Evolutionary conservation across 2,888 invertebrate species (phyloP).

Genomic region (Papilio gigon): DNA sequence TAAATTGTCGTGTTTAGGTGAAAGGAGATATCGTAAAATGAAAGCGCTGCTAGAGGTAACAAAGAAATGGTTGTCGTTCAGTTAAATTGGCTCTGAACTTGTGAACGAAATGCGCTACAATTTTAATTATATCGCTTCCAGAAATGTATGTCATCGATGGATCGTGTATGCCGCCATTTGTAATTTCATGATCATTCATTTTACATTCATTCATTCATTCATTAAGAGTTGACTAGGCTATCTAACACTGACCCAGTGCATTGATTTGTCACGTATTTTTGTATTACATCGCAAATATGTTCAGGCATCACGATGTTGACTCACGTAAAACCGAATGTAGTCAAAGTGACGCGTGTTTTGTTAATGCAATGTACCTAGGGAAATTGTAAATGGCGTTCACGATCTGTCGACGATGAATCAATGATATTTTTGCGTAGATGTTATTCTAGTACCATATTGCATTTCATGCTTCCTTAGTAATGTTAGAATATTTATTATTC

Average conservation of each 20-base stretch:
- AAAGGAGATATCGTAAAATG: background rate
- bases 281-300: too few relatives aligned
- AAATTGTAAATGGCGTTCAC: background rate
- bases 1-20: background rate
- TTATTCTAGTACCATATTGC: conserved; percentile 44
- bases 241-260: too few relatives aligned
- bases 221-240: too few relatives aligned
- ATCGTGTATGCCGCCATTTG: background rate
- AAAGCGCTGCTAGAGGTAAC: background rate
- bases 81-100: background rate
- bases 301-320: too few relatives aligned
- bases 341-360: too few relatives aligned
- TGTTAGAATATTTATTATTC: conserved; percentile 58
- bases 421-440: conserved; percentile 17
- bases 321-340: too few relatives aligned
- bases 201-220: too few relatives aligned
- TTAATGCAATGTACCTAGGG: too few relatives aligned
- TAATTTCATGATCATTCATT: too few relatives aligned
- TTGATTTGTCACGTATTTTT: too few relatives aligned
- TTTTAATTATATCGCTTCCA: conserved; percentile 33
- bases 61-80: conserved; percentile 13
- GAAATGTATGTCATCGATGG: background rate
- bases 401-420: background rate
- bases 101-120: conserved; percentile 39
- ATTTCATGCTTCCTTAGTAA: conserved; percentile 66